Evolutionary conservation across 2,888 invertebrate species (phyloP).

Genomic region (Molorchus minor): DNA sequence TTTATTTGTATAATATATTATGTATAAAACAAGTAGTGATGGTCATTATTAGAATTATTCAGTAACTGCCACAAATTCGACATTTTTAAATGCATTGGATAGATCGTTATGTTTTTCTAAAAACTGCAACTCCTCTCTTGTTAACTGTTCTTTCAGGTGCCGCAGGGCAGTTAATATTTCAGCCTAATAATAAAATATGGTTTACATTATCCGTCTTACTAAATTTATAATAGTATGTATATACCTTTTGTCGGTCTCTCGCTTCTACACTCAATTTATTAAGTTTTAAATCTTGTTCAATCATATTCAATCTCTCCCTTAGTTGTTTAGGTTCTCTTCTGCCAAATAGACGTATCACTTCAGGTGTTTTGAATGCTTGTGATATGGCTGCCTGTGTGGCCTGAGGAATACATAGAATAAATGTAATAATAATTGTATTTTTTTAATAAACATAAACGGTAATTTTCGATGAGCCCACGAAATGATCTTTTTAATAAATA

Average conservation of each 20-base stretch:
- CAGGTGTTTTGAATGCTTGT: constrained; percentile 78
- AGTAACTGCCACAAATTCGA: constrained; percentile 63
- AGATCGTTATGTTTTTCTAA: constrained; percentile 62
- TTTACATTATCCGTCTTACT: no score
- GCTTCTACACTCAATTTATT: constrained; percentile 66
- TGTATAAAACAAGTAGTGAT: not conserved
- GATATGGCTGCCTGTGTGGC: constrained; percentile 79
- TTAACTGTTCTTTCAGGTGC: constrained; percentile 66
- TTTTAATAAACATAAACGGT: no score
- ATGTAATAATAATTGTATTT: no score
- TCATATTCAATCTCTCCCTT: constrained; percentile 67
- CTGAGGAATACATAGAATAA: constrained; percentile 56
- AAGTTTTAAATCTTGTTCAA: constrained; percentile 70
- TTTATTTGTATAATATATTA: not conserved
- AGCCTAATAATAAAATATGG: constrained; percentile 52
- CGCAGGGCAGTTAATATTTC: constrained; percentile 65
- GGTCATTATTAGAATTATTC: constrained; percentile 18
- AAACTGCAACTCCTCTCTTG: constrained; percentile 63
- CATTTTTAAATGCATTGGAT: constrained; percentile 57
- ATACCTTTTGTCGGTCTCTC: constrained; percentile 66
- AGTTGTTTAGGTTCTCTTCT: constrained; percentile 74
- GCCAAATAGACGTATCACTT: constrained; percentile 77
- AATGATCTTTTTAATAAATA: no score
- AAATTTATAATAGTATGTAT: no score
- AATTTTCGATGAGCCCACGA: no score